Evolutionary conservation across 2,113 vertebrate genomes (phyloP).

Genomic region (Lepidothrix coronata): DNA sequence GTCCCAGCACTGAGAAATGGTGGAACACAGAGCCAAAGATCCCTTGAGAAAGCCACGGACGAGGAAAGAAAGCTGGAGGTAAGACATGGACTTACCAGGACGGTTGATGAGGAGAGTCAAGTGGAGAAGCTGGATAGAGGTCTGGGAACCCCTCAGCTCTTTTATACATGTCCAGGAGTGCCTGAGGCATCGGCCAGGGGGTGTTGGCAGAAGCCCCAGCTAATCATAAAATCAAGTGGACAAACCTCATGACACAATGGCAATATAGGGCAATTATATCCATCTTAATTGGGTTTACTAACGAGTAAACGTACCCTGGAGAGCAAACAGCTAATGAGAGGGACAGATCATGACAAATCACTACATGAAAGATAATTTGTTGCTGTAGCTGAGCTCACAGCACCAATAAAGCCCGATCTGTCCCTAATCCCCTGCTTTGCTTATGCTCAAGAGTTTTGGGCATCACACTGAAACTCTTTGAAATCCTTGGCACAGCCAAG

Average conservation of each 20-base stretch:
- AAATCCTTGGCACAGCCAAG: neutral
- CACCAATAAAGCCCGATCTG: neutral
- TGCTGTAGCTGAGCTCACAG: neutral
- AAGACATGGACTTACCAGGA: neutral
- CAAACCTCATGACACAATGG: neutral
- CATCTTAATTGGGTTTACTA: rapidly evolving
- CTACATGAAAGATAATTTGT: neutral
- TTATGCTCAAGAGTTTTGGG: neutral
- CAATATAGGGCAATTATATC: neutral
- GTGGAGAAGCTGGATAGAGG: neutral
- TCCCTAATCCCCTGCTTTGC: neutral
- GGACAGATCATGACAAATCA: rapidly evolving
- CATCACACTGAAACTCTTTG: neutral
- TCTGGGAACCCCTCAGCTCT: neutral
- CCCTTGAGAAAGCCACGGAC: neutral
- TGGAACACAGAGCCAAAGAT: no score
- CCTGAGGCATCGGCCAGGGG: neutral
- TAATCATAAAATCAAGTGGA: neutral
- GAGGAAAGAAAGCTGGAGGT: neutral
- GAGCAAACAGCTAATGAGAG: neutral
- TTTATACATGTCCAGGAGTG: neutral
- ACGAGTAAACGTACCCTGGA: neutral
- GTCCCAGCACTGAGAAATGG: neutral
- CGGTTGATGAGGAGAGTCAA: neutral
- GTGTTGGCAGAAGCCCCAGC: neutral